Evolutionary conservation across 2,888 invertebrate genomes (phyloP).

Genomic region (Leptothorax acervorum): DNA sequence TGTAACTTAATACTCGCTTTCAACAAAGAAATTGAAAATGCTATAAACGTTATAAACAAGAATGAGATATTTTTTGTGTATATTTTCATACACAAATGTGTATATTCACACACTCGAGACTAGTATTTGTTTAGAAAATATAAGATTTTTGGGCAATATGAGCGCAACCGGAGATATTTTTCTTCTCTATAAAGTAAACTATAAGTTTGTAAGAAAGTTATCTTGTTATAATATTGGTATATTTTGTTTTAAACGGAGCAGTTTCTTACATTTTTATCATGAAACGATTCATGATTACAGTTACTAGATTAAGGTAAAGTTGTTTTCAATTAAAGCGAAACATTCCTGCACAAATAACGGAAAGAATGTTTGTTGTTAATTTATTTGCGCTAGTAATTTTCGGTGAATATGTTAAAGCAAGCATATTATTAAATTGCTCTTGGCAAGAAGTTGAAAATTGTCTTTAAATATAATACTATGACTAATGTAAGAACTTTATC

Average conservation of each 20-base stretch:
- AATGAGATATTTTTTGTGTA: neutral
- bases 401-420: neutral
- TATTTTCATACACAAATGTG: neutral
- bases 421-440: neutral
- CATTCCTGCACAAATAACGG: neutral
- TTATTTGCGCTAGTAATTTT: neutral
- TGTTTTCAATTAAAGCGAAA: neutral
- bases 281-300: neutral
- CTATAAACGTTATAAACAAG: neutral
- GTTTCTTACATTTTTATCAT: neutral
- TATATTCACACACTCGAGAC: neutral
- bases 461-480: neutral
- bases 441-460: neutral
- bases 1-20: slow-evolving; percentile 12
- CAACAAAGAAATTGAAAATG: neutral
- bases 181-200: neutral
- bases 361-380: neutral
- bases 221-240: neutral
- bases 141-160: slow-evolving; percentile 17
- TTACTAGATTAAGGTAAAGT: neutral
- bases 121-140: slow-evolving; percentile 19
- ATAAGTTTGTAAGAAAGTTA: slow-evolving; percentile 21
- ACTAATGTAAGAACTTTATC: slow-evolving; percentile 31
- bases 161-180: neutral
- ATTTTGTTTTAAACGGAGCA: slow-evolving; percentile 20